Percentiles rank a stretch among this genome's conserved stretches.
phyloP scores from a whole-genome alignment of 1,140 invertebrate species.

The Drosophila busckii region DNA sequence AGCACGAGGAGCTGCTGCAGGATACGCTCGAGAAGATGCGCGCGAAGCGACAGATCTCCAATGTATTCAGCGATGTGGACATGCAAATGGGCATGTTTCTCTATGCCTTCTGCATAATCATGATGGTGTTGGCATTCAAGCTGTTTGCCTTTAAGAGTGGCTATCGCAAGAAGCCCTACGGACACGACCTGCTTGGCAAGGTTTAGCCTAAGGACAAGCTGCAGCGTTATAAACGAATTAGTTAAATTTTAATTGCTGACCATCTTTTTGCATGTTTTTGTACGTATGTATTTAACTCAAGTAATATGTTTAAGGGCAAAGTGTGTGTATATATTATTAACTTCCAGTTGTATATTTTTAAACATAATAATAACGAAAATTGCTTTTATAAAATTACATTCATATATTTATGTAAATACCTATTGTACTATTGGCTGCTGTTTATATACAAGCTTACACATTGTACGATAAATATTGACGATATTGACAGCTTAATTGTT shows the following conservation, averaged over 20 bases:
- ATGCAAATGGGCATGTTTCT: conserved; percentile 87
- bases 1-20: conserved; percentile 46
- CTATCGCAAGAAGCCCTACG: conserved; percentile 85
- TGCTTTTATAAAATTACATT: conserved; percentile 54
- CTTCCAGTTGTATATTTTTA: conserved; percentile 54
- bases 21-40: conserved; percentile 58
- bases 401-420: conserved; percentile 11
- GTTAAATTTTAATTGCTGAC: conserved; percentile 5
- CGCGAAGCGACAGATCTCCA: conserved; percentile 78
- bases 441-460: neutral
- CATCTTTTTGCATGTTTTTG: conserved; percentile 30
- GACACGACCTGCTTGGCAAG: conserved; percentile 83
- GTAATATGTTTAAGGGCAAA: conserved; percentile 57
- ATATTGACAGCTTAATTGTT: too few species aligned
- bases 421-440: too few species aligned
- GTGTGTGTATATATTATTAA: conserved; percentile 48
- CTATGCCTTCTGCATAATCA: conserved; percentile 84
- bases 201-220: conserved; percentile 78
- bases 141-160: conserved; percentile 85
- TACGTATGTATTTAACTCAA: conserved; percentile 25
- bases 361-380: conserved; percentile 21
- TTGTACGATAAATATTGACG: neutral
- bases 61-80: conserved; percentile 84
- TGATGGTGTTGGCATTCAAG: conserved; percentile 87
- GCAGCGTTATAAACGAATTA: neutral